Percentiles rank a stretch among this genome's conserved stretches.
These are phyloP conservation scores for Rhinophrynus dorsalis DNA, from an alignment of 2,797 vertebrate genomes.

Conservation along the genomic window DNA sequence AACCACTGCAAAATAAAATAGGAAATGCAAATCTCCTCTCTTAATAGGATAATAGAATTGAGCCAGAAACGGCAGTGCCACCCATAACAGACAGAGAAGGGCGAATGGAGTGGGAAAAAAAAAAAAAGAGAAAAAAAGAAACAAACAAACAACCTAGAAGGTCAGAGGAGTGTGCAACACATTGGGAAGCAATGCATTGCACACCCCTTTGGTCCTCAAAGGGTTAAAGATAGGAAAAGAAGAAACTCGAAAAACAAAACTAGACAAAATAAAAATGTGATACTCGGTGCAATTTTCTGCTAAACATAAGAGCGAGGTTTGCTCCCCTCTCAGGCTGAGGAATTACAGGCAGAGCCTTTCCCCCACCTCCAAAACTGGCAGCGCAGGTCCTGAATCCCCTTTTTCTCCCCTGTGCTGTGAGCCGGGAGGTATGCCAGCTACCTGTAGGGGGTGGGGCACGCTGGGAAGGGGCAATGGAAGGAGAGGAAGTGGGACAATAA, in stretches of 20 bases:
- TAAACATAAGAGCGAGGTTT: slow-evolving; percentile 45
- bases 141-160: not conserved
- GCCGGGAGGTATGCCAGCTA: slow-evolving; percentile 22
- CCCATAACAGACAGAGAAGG: slow-evolving; percentile 41
- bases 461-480: slow-evolving; percentile 53
- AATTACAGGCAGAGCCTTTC: slow-evolving; percentile 47
- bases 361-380: slow-evolving; percentile 39
- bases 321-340: slow-evolving; percentile 38
- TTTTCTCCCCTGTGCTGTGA: slow-evolving; percentile 42
- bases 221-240: not conserved
- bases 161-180: too few relatives aligned
- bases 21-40: slow-evolving; percentile 63
- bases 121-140: not conserved
- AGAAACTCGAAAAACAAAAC: slow-evolving; percentile 9
- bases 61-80: slow-evolving; percentile 73
- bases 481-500: slow-evolving; percentile 49
- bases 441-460: slow-evolving; percentile 31
- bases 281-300: slow-evolving; percentile 48
- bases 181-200: too few relatives aligned
- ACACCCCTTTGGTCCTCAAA: too few relatives aligned
- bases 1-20: slow-evolving; percentile 52
- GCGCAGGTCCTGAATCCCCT: slow-evolving; percentile 41
- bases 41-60: slow-evolving; percentile 54
- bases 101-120: not conserved
- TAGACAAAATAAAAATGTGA: slow-evolving; percentile 47